Base-by-base conservation (phyloP, 2,113 vertebrate species). In the human (Homo sapiens) region DNA sequence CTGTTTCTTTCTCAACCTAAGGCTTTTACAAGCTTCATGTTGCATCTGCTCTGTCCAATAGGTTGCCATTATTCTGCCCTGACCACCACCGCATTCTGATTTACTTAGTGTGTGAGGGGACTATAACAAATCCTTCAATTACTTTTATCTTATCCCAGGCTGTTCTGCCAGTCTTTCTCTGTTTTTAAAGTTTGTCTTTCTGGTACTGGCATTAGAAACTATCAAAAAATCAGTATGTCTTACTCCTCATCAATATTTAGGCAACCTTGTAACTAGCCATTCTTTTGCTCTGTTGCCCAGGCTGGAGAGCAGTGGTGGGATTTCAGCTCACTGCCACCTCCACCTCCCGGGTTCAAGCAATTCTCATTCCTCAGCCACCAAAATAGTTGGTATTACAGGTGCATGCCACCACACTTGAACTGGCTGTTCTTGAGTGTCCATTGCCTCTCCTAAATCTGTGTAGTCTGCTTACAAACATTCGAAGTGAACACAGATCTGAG, bases 21-120 rank as follows among this genome's bases (percentile, higher is more conserved):
- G 93, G 59, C 68, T 96, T 97, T 96, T 96, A 91, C 32, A 98
- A 93, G 94, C 83, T 96, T 95, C 92, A 84, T 95, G 88, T 93
- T 95, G 89, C 45, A 89, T 94, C 22, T 90, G 72, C 96, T 78
- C 43, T 61, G 8, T 96, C 84, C 82, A 75, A n/a, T 97, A 79
- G 80, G 43, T 94, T 89, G 88, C 59, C 61, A 72, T 40, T 59
- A 20, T 75, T 93, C 80, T 48, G 11, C 93, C 88, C 95, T 90
- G 75, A 93, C 75, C 68, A 95, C 40, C 55, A 45, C 40, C 13
- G 73, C 76, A 22, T 94, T 79, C 85, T 90, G 90, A 92, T 90
- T 81, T 76, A 72, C 81, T 95, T 68, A 76, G 86, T 17, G 1
- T n/a, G 38, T 66, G 76, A 89, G 25, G 27, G 55, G 22, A 55